Percentiles rank a stretch among this genome's conserved stretches.
phyloP scores from a whole-genome alignment of 2,888 invertebrate species.

The Parthenolecanium corni region DNA sequence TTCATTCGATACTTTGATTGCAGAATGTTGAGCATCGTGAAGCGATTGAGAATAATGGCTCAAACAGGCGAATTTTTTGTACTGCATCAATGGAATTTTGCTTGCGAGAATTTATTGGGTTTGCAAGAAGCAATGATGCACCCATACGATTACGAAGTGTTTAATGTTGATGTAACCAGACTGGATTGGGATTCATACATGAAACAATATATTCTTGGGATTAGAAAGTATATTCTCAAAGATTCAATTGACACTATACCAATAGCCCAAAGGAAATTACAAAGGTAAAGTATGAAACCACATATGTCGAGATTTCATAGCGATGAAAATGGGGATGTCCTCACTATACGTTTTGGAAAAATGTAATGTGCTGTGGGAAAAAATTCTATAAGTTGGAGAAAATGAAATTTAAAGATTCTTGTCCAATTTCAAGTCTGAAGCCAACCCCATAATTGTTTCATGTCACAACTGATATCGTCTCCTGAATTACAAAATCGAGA shows the following conservation, averaged over 20 bases:
- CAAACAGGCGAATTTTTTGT: slow-evolving; percentile 75
- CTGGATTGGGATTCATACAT: slow-evolving; percentile 72
- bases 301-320: no score
- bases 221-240: slow-evolving; percentile 68
- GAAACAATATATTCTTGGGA: slow-evolving; percentile 68
- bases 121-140: slow-evolving; percentile 45
- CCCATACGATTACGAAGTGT: slow-evolving; percentile 45
- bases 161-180: slow-evolving; percentile 53
- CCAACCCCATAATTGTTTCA: no score
- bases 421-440: no score
- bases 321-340: no score
- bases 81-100: slow-evolving; percentile 71
- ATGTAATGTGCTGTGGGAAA: no score
- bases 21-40: slow-evolving; percentile 76
- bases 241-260: slow-evolving; percentile 56
- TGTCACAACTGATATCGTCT: no score
- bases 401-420: no score
- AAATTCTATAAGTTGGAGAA: no score
- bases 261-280: slow-evolving; percentile 52
- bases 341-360: no score
- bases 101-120: slow-evolving; percentile 50
- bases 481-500: no score
- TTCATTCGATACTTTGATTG: slow-evolving; percentile 32
- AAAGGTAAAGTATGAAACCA: slow-evolving; percentile 44
- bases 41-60: slow-evolving; percentile 64